Evolutionary conservation across 2,888 invertebrate species (phyloP).

Genomic region (Trachelus iudaicus): DNA sequence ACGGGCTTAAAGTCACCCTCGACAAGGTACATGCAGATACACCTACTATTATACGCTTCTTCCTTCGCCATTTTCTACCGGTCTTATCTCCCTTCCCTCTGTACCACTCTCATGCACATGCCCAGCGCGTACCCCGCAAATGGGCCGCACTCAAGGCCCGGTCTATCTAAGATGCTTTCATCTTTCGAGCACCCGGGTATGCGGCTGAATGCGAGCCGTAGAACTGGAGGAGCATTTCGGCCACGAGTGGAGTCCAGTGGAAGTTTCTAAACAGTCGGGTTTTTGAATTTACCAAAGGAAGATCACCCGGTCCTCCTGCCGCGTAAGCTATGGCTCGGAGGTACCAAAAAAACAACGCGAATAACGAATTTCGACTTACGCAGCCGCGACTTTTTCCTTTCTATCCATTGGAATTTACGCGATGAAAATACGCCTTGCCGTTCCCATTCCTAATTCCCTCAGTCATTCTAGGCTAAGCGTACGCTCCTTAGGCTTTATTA

Average conservation of each 20-base stretch:
- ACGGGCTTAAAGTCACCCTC: neutral
- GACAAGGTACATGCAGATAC: neutral
- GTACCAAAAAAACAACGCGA: slow-evolving; percentile 4
- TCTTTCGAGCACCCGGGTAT: neutral
- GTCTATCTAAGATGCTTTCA: neutral
- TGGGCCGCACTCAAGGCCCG: neutral
- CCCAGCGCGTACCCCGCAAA: neutral
- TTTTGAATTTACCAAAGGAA: slow-evolving; percentile 18
- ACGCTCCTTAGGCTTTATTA: neutral
- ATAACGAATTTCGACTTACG: slow-evolving; percentile 7
- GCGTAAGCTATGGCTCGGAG: slow-evolving; percentile 18
- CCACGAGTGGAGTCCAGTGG: neutral
- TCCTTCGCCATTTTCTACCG: neutral
- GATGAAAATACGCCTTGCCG: neutral
- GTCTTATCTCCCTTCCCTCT: neutral
- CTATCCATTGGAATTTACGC: neutral
- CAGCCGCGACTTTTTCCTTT: neutral
- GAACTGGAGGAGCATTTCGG: neutral
- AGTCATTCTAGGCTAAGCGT: too few relatives aligned
- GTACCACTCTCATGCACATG: neutral
- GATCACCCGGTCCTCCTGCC: slow-evolving; percentile 2
- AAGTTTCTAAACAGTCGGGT: slow-evolving; percentile 8
- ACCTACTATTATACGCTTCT: neutral
- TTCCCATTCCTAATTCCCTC: neutral
- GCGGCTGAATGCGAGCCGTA: slow-evolving; percentile 5